Percentiles rank a stretch among this genome's conserved stretches.
Conservation (phyloP, 1,140 invertebrate genomes). For the Oryctes rhinoceros region DNA sequence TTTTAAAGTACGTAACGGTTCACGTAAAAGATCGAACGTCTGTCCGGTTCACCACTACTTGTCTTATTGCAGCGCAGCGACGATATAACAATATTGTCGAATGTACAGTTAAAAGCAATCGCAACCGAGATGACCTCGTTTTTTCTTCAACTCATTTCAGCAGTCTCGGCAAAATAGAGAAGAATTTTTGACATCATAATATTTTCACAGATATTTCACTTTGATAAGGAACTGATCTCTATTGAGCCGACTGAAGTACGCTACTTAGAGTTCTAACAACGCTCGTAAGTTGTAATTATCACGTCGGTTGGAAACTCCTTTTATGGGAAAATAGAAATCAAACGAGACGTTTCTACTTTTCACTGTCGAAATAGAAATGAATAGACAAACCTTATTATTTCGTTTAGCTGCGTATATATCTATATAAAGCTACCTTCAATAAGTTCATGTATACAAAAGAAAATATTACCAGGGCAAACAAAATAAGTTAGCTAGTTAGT, state of each 20-base stretch:
- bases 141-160: conserved; percentile 2
- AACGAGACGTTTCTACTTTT: conserved; percentile 6
- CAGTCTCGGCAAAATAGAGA: conserved; percentile 3
- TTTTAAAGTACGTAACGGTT: conserved; percentile 29
- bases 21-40: conserved; percentile 5
- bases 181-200: conserved; percentile 20
- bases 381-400: background rate
- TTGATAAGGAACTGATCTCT: conserved; percentile 8
- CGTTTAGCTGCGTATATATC: background rate
- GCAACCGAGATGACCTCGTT: conserved; percentile 15
- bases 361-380: background rate
- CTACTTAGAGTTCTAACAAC: background rate
- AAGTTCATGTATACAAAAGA: background rate
- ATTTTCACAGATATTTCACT: conserved; percentile 28
- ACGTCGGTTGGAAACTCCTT: background rate
- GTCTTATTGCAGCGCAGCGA: conserved; percentile 14
- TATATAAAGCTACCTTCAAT: background rate
- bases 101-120: conserved; percentile 26
- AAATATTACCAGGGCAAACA: too few species aligned
- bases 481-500: too few species aligned
- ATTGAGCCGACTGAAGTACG: background rate
- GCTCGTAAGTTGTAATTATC: conserved; percentile 10
- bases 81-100: conserved; percentile 25
- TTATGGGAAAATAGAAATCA: conserved; percentile 28
- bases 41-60: conserved; percentile 21